Evolutionary conservation across 2,888 invertebrate genomes (phyloP).

Genomic region (Leptothorax acervorum): DNA sequence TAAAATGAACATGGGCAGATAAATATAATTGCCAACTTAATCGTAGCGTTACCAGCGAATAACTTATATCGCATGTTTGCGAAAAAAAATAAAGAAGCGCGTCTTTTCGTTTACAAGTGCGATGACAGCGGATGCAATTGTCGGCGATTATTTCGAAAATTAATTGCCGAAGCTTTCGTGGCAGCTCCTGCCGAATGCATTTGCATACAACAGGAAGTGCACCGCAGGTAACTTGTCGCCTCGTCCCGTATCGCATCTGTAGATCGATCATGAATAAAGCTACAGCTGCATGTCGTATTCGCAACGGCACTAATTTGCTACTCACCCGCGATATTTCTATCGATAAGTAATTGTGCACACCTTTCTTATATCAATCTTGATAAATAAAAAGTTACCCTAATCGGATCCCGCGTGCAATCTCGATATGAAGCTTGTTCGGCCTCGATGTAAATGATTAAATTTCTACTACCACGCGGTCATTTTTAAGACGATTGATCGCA

Average conservation of each 20-base stretch:
- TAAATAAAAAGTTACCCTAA: background rate
- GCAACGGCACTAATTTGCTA: slow-evolving; percentile 3
- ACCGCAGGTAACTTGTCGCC: slow-evolving; percentile 52
- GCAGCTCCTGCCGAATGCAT: slow-evolving; percentile 58
- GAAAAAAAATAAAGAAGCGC: background rate
- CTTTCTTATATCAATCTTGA: background rate
- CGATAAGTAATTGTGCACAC: slow-evolving; percentile 20
- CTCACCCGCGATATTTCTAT: slow-evolving; percentile 19
- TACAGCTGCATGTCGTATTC: slow-evolving; percentile 40
- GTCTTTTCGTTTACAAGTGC: slow-evolving; percentile 1
- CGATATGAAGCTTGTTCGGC: background rate
- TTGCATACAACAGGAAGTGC: slow-evolving; percentile 58
- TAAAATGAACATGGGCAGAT: background rate
- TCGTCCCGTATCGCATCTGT: slow-evolving; percentile 56
- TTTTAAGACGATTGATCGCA: background rate
- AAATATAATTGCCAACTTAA: slow-evolving; percentile 8
- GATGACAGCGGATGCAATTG: slow-evolving; percentile 3
- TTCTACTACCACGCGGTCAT: background rate
- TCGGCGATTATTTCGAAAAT: slow-evolving; percentile 32
- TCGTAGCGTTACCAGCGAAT: background rate
- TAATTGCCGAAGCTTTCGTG: slow-evolving; percentile 29
- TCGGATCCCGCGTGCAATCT: background rate
- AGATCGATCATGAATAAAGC: slow-evolving; percentile 50
- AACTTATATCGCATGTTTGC: slow-evolving; percentile 16
- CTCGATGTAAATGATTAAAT: background rate